phyloP scores from a whole-genome alignment of 2,888 invertebrate species.

The Apamea monoglypha region DNA sequence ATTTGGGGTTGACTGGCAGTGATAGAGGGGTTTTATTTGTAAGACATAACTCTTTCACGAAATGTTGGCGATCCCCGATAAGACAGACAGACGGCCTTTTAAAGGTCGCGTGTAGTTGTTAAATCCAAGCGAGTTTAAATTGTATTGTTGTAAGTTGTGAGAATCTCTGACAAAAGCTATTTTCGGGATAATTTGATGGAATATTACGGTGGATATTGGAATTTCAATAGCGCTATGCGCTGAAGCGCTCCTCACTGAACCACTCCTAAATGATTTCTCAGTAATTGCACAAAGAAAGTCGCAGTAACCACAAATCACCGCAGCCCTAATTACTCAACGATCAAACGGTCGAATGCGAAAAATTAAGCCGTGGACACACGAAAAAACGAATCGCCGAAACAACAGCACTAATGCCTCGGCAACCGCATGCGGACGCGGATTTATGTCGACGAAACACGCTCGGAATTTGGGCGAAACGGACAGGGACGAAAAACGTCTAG shows the following conservation, averaged over 20 bases:
- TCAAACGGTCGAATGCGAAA: slow-evolving; percentile 51
- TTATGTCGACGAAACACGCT: slow-evolving; percentile 73
- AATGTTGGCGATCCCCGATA: not conserved
- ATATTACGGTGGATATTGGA: not conserved
- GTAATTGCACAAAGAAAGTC: not conserved
- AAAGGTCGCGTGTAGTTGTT: not conserved
- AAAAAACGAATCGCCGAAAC: slow-evolving; percentile 60
- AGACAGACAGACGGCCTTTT: not conserved
- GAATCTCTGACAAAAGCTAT: not conserved
- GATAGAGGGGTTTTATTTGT: not conserved
- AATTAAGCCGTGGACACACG: slow-evolving; percentile 56
- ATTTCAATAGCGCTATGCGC: not conserved
- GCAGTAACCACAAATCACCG: slow-evolving; percentile 23
- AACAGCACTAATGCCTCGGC: slow-evolving; percentile 62
- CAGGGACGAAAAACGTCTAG: slow-evolving; percentile 72
- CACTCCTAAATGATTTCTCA: not conserved
- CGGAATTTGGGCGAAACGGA: slow-evolving; percentile 72
- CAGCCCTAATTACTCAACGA: slow-evolving; percentile 43
- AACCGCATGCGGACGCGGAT: slow-evolving; percentile 68
- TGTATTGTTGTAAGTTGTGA: too few relatives aligned
- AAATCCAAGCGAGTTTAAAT: not conserved
- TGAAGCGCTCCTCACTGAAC: not conserved
- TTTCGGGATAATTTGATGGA: not conserved
- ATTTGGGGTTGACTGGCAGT: not conserved
- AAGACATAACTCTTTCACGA: not conserved